A percentile compares a stretch with the other conserved stretches of the same genome.
phyloP scores from a whole-genome alignment of 2,797 vertebrate genomes.

The Diglossa cyanea region DNA sequence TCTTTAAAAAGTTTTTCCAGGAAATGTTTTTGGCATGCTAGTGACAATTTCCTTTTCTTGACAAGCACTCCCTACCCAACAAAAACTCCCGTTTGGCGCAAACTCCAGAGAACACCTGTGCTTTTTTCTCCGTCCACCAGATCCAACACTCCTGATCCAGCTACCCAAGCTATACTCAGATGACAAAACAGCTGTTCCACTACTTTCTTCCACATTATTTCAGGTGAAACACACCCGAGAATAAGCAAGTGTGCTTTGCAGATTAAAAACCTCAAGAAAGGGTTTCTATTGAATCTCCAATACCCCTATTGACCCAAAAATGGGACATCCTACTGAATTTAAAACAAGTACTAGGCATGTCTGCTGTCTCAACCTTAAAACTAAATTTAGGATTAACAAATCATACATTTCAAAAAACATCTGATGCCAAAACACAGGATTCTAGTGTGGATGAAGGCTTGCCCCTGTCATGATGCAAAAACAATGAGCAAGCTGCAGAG shows the following conservation, averaged over 20 bases:
- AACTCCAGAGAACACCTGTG: neutral
- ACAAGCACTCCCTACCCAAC: neutral
- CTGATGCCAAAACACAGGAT: neutral
- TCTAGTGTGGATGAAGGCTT: neutral
- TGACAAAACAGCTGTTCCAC: neutral
- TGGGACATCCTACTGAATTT: neutral
- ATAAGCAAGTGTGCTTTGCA: neutral
- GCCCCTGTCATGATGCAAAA: neutral
- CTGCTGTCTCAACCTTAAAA: neutral
- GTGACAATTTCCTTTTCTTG: neutral
- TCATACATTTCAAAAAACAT: neutral
- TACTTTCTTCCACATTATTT: neutral
- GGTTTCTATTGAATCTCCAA: neutral
- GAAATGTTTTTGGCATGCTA: neutral
- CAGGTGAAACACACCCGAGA: neutral
- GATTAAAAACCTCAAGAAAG: neutral
- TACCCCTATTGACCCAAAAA: neutral
- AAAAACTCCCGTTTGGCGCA: neutral
- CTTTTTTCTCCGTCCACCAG: neutral
- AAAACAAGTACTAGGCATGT: neutral
- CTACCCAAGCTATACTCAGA: neutral
- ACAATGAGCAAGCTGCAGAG: neutral
- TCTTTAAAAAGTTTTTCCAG: neutral
- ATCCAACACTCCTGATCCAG: neutral
- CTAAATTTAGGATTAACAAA: neutral